Base-by-base conservation (phyloP, 1,140 invertebrate genomes). In the Oreohelix idahoensis region DNA sequence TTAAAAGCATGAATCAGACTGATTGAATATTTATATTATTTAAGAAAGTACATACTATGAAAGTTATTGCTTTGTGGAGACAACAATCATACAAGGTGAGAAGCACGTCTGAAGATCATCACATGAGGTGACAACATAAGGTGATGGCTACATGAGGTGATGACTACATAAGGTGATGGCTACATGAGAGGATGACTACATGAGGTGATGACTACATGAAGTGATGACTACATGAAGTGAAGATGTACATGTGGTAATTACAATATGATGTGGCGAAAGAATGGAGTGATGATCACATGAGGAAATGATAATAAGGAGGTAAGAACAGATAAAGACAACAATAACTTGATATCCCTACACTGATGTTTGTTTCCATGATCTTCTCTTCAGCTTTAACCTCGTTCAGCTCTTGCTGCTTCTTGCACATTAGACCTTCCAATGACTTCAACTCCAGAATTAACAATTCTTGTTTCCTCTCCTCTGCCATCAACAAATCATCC, bases 301-400 rank as follows among this genome's bases (percentile, higher is more conserved):
- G 20, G 26, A 11, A 26, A 26, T 58, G 26, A 58, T 5, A 5
- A 58, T 20, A 10, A n/a, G n/a, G n/a, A n/a, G n/a, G n/a, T n/a
- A n/a, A n/a, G n/a, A n/a, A n/a, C n/a, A n/a, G n/a, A 26, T 23
- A 23, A 58, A 58, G 51, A 58, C 51, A 23, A 58, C 51, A 58
- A 20, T 45, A 45, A 58, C 4, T 15, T 15, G 17, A 8, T 51
- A 32, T 76, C 11, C 36, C 73, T 84, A 91, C 91, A 86, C 92
- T 89, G 53, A 93, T 93, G 79, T 89, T 86, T 13, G 91, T 91
- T 74, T 92, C 90, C 70, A 83, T 87, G 74, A 92, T 92, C 45
- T 89, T 88, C 81, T 93, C 91, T 36, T 85, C 85, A 26, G 81
- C 85, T 81, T 87, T 89, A 78, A 80, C 81, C 29, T 88, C 83